Evolutionary conservation across 1,140 invertebrate genomes (phyloP), one percentile per base, ranked within the genome.

Genomic region (Alviniconcha marisindica): DNA sequence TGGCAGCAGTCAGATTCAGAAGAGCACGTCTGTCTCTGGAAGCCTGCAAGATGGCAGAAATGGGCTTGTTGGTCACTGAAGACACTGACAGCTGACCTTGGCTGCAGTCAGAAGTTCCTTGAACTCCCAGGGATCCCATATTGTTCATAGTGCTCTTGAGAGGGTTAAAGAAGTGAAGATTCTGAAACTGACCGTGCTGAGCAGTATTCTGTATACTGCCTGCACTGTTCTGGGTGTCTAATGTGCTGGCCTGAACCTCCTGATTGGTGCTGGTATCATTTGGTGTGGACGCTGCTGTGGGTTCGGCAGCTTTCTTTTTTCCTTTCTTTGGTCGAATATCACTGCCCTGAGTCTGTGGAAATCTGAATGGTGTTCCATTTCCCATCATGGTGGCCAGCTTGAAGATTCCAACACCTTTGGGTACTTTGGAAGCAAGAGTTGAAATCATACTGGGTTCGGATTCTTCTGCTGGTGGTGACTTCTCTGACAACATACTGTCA

Each of bases 331-430:
- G 51, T 1, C 21, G 4, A 33, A 18, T 38, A 36, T 54, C 36
- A 18, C 40, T 71, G 33, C 14, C 21, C 14, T 21, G 10, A 42
- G 12, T 40, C 36, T 71, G 31, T 7, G 69, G 69, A 24, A 71
- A 71, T 40, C 21, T 71, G 69, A 71, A 71, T 5, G 10, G 14
- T 0, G 69, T 36, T 40, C 36, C 24, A 7, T 40, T 31, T 31
- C 78, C 78, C 78, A 80, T 44, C 56, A 80, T 44, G 21, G 14
- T 80, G 14, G 78, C 78, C 78, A 80, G 60, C 56, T 66, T 80
- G 60, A 80, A 80, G 38, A 80, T 80, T 12, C 78, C 78, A 15
- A 80, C 78, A 33, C 78, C 78, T 42, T 80, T 80, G 0, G 73
- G 73, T 1, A 76, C 73, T 54, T 76, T 40, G 7, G 73, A 48